These are phyloP conservation scores for Centropyge bicolor DNA, from an alignment of 2,797 vertebrate species.

Conservation along the genomic window DNA sequence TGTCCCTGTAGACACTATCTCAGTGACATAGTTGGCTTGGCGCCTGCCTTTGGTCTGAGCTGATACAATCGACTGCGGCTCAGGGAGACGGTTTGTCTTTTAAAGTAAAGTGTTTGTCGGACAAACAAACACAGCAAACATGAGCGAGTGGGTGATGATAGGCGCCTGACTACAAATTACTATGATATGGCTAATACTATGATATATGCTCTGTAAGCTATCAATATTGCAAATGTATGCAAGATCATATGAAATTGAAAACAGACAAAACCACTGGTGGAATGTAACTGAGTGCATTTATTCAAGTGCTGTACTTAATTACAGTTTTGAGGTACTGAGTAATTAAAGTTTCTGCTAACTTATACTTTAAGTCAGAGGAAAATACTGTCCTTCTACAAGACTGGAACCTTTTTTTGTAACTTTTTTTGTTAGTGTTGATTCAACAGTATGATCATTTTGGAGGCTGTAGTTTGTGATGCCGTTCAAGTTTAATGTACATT, in stretches of 20 bases:
- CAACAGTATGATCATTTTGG: no score
- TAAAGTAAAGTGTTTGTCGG: neutral
- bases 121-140: neutral
- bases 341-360: neutral
- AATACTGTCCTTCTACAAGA: neutral
- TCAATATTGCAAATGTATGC: neutral
- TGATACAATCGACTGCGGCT: slow-evolving; percentile 11
- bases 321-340: neutral
- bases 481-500: no score
- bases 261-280: neutral
- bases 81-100: neutral
- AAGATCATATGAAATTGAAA: neutral
- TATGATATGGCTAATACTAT: no score
- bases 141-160: no score
- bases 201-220: neutral
- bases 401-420: no score
- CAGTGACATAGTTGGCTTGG: slow-evolving; percentile 46
- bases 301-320: neutral
- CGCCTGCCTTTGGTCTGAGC: slow-evolving; percentile 24
- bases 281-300: neutral
- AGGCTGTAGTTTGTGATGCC: no score
- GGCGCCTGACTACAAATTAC: neutral
- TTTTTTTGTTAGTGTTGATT: no score
- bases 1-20: slow-evolving; percentile 61
- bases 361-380: neutral